Evolutionary conservation across 2,113 vertebrate genomes (phyloP), one percentile per base, ranked within the genome.

Genomic region (Pygathrix nemaeus): DNA sequence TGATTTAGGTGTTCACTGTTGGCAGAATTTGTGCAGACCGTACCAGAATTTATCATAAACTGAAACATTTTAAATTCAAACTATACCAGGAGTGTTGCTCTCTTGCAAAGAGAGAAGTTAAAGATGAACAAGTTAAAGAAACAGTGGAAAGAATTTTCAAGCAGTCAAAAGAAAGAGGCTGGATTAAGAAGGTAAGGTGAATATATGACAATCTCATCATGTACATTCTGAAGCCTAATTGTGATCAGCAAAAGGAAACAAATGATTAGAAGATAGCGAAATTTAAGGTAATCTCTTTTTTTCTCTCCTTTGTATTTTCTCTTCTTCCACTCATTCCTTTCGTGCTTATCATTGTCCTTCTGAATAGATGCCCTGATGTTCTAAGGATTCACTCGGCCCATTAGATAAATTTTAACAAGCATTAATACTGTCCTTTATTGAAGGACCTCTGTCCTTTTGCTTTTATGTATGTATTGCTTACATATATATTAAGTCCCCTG

Each of bases 41-140:
- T 48, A 99, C 99, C 11, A 96, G 97, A 96, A 98, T 99, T 97
- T 99, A 99, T 96, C 99, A 99, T 78, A 97, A 98, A 20, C 97
- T 99, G 90, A 99, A 99, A 94, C 99, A 99, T 97, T 99, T 99
- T 98, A 99, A 99, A 96, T 99, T 99, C 97, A 99, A 99, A 88
- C 95, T 99, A 18, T 99, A 99, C 70, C 72, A 98, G 96, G 90
- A 97, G 38, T 99, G 99, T 94, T 98, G 97, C 86, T 98, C 96
- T 1, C 3, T 98, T 72, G 96, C 98, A 0, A 48, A 97, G 72
- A 43, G 43, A 30, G 97, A 98, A 38, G 61, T 66, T 83, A 48
- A 97, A n/a, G 97, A 99, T 70, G 99, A 99, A 72, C 96, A 99
- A 13, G 99, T 99, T 88, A 99, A 99, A 98, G 99, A 99, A 90